Evolutionary conservation across 2,113 vertebrate species (phyloP).

Genomic region (Acanthisitta chloris): DNA sequence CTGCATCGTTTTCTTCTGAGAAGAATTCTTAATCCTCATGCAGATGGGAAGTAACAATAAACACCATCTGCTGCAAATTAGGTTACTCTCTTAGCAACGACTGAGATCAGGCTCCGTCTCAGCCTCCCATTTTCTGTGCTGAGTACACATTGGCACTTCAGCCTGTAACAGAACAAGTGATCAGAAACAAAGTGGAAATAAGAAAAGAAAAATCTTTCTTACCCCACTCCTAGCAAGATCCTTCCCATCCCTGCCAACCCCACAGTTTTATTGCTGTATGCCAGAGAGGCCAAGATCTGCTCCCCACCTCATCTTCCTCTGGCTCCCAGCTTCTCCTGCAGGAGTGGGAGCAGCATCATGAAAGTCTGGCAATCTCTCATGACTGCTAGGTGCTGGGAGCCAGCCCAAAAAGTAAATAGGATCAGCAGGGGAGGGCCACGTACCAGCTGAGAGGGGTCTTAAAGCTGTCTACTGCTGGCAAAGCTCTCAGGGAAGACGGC

Average conservation of each 20-base stretch:
- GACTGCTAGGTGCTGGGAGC: neutral
- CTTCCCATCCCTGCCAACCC: neutral
- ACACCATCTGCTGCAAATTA: conserved; percentile 67
- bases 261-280: neutral
- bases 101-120: neutral
- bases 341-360: neutral
- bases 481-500: neutral
- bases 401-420: neutral
- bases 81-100: conserved; percentile 63
- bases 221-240: neutral
- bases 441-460: neutral
- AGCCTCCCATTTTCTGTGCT: conserved; percentile 20
- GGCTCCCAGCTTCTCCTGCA: neutral
- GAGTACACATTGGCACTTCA: neutral
- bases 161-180: neutral
- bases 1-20: conserved; percentile 18
- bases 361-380: neutral
- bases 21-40: conserved; percentile 56
- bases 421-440: neutral
- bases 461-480: neutral
- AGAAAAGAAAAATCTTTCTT: neutral
- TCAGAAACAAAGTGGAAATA: conserved; percentile 7
- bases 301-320: neutral
- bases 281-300: neutral
- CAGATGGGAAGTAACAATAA: conserved; percentile 68